These are phyloP conservation scores for Sebastes cheni DNA, from an alignment of 2,797 vertebrate species.

Conservation along the genomic window DNA sequence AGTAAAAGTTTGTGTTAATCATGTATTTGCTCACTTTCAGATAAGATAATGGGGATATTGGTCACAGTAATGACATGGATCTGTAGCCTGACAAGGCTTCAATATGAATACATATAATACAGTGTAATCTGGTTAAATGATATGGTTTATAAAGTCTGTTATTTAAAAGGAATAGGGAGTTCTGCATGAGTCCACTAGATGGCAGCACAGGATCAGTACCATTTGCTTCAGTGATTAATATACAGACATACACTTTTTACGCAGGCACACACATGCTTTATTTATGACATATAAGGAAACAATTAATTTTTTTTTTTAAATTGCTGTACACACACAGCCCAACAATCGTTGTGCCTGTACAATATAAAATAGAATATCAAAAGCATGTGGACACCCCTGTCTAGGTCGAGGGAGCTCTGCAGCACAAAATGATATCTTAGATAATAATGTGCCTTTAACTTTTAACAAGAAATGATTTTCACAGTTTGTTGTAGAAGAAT, in stretches of 20 bases:
- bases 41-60: background rate
- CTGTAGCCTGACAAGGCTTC: background rate
- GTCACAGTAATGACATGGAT: background rate
- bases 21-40: background rate
- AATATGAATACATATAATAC: background rate
- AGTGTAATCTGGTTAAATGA: background rate
- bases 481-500: background rate
- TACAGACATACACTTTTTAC: background rate
- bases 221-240: background rate
- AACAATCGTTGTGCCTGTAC: background rate
- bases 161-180: background rate
- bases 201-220: constrained; percentile 29
- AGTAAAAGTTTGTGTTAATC: background rate
- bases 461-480: background rate
- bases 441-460: background rate
- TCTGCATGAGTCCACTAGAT: constrained; percentile 40
- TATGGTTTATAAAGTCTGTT: background rate
- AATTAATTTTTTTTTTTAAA: background rate
- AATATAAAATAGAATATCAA: background rate
- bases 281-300: background rate
- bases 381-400: background rate
- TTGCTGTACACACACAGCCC: background rate
- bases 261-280: background rate
- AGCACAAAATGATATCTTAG: background rate
- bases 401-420: background rate